Base-by-base conservation (phyloP, 2,113 vertebrate species). In the Phaethornis superciliosus region DNA sequence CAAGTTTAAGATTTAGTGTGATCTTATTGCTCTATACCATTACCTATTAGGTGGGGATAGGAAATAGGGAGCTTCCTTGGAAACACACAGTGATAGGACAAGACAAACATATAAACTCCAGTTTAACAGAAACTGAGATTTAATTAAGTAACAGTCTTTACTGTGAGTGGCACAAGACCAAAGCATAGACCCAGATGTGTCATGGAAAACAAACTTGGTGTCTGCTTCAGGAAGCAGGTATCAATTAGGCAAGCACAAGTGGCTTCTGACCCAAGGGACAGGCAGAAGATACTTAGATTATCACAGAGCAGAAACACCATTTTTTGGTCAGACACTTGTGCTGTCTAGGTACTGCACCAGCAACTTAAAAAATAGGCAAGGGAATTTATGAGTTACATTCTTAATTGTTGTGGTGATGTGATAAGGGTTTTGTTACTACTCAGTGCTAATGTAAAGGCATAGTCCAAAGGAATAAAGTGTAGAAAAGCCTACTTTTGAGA, bases 311-410 rank as follows among this genome's bases (percentile, higher is more conserved):
- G 20, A 69, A 77, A 64, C 10, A 7, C 4, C 18, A 4, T 24
- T 52, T 59, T 70, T 78, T 32, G 3, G 5, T 72, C 26, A 42
- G 69, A 77, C 26, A 9, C 28, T 55, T 46, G 7, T 55, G 33
- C 32, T 71, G 23, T 23, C 32, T 51, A 68, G 49, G 46, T 58
- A 67, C 2, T 76, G 20, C 21, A 83, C 28, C 21, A 65, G 20
- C 15, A 77, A 64, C 33, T 67, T 67, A 49, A 91, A 76, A 37
- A 46, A 47, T 9, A 79, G 9, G 6, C 2, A 5, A 55, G 21
- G 15, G 12, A 83, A 60, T 5, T 30, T 32, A 58, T 0, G 2
- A 32, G 6, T 51, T 64, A 51, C 64, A 47, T 30, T 1, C 5
- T 52, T 59, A 86, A 46, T 23, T 15, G 21, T 68, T 55, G 51